These are phyloP conservation scores for Leptobrachium leishanense DNA, from an alignment of 2,113 vertebrate species.

Conservation along the genomic window DNA sequence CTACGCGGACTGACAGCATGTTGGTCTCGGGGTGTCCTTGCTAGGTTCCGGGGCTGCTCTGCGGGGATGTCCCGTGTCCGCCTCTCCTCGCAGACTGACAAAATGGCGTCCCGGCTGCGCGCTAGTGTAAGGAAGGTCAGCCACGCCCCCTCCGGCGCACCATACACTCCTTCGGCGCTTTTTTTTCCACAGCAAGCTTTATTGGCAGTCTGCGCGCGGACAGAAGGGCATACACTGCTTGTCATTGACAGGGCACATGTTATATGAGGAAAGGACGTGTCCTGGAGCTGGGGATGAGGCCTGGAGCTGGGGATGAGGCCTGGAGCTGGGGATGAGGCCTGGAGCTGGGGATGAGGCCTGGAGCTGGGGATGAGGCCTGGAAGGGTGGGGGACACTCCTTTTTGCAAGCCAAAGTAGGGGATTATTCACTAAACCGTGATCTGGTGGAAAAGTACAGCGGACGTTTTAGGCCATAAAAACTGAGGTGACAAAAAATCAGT, in stretches of 20 bases:
- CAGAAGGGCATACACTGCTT: neutral
- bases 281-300: too few relatives aligned
- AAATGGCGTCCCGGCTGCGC: conserved; percentile 62
- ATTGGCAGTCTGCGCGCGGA: neutral
- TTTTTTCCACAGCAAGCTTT: conserved; percentile 6
- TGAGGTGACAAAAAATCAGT: too few relatives aligned
- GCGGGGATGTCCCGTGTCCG: conserved; percentile 24
- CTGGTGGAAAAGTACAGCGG: too few relatives aligned
- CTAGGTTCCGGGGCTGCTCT: fast-evolving
- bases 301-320: too few relatives aligned
- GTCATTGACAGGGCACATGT: neutral
- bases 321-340: too few relatives aligned
- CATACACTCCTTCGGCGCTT: neutral
- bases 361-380: too few relatives aligned
- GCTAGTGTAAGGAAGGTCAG: neutral
- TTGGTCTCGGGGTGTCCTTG: neutral
- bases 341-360: too few relatives aligned
- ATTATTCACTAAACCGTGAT: too few relatives aligned
- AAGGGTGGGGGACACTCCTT: too few relatives aligned
- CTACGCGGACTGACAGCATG: conserved; percentile 90
- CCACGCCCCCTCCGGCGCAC: neutral
- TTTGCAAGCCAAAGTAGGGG: too few relatives aligned
- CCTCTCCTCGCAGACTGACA: conserved; percentile 54
- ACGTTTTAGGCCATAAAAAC: too few relatives aligned
- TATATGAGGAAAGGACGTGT: too few relatives aligned